Percentiles rank a stretch among this genome's conserved stretches.
These are phyloP conservation scores for Cheirogaleus major DNA, from an alignment of 2,797 vertebrate genomes.

Conservation along the genomic window DNA sequence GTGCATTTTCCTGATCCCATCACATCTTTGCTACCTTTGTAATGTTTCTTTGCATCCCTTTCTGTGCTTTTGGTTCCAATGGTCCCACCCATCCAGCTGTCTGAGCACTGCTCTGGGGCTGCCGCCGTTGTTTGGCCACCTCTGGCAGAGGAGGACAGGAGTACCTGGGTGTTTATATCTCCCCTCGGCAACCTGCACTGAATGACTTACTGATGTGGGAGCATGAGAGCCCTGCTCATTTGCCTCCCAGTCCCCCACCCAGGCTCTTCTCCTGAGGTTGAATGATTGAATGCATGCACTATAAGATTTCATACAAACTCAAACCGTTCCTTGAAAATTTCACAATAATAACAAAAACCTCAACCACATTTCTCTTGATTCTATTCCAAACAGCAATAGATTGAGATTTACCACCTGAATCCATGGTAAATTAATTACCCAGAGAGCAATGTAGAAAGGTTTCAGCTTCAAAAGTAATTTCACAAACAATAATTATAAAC, in stretches of 20 bases:
- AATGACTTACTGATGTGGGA: not conserved
- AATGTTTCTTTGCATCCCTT: not conserved
- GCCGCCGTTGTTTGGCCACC: not conserved
- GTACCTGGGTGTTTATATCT: not conserved
- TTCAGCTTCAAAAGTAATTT: slow-evolving; percentile 55
- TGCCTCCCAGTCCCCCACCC: not conserved
- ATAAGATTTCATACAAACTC: not conserved
- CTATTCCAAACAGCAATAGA: slow-evolving; percentile 5
- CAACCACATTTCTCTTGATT: not conserved
- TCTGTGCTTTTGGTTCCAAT: not conserved
- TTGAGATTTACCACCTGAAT: slow-evolving; percentile 28
- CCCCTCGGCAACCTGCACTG: not conserved
- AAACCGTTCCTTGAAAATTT: slow-evolving; percentile 29
- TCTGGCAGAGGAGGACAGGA: not conserved
- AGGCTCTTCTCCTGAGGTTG: not conserved
- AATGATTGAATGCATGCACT: not conserved
- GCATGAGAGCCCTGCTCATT: not conserved
- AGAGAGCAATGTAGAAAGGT: slow-evolving; percentile 29
- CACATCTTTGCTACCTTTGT: not conserved
- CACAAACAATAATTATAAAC: slow-evolving; percentile 26
- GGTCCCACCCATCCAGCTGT: not conserved
- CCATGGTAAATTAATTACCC: slow-evolving; percentile 30
- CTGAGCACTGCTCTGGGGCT: not conserved
- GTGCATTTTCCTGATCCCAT: not conserved
- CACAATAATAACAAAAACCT: not conserved